Conservation (phyloP, 2,797 vertebrate genomes). For the Harpagifer antarcticus region DNA sequence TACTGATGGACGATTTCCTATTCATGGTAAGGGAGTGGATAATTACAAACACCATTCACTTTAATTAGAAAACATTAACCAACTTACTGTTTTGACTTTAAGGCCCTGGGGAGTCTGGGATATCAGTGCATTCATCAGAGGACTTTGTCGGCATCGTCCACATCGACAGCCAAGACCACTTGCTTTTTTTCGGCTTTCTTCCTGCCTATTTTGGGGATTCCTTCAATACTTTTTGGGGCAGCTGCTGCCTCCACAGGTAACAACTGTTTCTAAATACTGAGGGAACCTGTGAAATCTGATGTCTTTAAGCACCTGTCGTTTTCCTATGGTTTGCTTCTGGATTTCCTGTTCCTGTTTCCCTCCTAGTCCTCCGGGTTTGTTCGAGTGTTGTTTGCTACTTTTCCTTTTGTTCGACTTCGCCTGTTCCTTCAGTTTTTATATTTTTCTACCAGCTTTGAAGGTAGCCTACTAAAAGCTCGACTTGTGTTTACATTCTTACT, state of each 20-base stretch:
- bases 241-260: slow-evolving; percentile 57
- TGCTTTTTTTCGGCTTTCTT: slow-evolving; percentile 17
- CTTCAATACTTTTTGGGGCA: slow-evolving; percentile 55
- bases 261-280: background rate
- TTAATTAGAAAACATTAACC: background rate
- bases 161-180: slow-evolving; percentile 30
- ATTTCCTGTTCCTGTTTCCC: no score
- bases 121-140: slow-evolving; percentile 47
- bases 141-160: slow-evolving; percentile 37
- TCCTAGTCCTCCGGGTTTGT: no score
- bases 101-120: slow-evolving; percentile 37
- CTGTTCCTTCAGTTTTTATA: no score
- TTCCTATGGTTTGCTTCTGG: no score
- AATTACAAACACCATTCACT: no score
- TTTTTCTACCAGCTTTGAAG: no score
- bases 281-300: background rate
- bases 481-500: no score
- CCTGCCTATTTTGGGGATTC: slow-evolving; percentile 28
- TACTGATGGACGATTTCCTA: slow-evolving; percentile 74
- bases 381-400: no score
- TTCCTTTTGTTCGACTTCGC: no score
- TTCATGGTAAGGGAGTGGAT: slow-evolving; percentile 49
- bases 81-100: background rate
- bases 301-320: no score
- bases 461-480: no score